These are phyloP conservation scores for Premnoplex brunnescens DNA, from an alignment of 2,797 vertebrate species.

Conservation along the genomic window DNA sequence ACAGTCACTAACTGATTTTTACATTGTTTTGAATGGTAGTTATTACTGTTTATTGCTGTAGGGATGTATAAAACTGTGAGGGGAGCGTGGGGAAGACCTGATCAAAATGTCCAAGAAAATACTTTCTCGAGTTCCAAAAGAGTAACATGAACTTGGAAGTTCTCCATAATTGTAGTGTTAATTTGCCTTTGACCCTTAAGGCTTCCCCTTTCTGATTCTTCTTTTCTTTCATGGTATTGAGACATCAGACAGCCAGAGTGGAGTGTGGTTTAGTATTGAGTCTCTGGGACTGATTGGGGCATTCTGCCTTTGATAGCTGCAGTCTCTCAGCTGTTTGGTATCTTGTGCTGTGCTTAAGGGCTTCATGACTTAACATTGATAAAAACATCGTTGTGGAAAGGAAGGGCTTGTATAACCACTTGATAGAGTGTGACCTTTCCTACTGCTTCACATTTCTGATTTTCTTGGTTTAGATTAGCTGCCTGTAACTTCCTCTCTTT, in stretches of 20 bases:
- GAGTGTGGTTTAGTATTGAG: neutral
- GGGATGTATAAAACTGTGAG: neutral
- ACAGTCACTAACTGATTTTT: neutral
- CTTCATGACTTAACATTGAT: neutral
- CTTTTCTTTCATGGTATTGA: neutral
- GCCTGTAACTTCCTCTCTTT: neutral
- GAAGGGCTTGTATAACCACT: neutral
- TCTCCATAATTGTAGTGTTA: neutral
- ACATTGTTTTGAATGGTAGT: neutral
- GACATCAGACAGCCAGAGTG: neutral
- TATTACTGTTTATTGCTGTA: neutral
- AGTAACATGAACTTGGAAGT: neutral
- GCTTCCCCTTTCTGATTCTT: neutral
- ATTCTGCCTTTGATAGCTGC: neutral
- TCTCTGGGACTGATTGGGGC: neutral
- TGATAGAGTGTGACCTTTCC: neutral
- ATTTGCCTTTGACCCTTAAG: neutral
- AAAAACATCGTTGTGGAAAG: neutral
- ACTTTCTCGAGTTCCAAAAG: neutral
- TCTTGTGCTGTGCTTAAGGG: neutral
- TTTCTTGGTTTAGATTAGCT: neutral
- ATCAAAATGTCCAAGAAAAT: neutral
- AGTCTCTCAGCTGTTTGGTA: fast-evolving
- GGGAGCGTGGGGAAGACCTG: neutral
- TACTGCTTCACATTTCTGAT: neutral